These are phyloP conservation scores for Cryptoblepharus egeriae DNA, from an alignment of 2,797 vertebrate genomes.

Conservation along the genomic window DNA sequence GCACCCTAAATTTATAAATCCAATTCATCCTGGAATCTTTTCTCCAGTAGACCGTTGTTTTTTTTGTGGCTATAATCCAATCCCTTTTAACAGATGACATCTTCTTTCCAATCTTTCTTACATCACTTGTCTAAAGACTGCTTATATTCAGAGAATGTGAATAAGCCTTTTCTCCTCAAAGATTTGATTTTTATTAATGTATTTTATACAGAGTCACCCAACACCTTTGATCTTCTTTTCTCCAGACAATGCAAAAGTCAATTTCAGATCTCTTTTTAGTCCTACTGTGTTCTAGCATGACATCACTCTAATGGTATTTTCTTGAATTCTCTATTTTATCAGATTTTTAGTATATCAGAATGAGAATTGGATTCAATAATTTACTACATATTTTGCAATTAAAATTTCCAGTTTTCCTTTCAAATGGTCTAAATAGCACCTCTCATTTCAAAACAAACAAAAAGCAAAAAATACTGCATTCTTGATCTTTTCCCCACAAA, in stretches of 20 bases:
- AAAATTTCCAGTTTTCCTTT: constrained; percentile 52
- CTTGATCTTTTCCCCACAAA: constrained; percentile 31
- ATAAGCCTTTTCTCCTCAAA: neutral
- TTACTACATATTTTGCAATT: constrained; percentile 33
- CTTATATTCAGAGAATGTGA: constrained; percentile 26
- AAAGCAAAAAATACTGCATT: constrained; percentile 13
- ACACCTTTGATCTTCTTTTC: constrained; percentile 37
- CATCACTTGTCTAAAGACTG: constrained; percentile 3
- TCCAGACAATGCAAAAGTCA: constrained; percentile 26
- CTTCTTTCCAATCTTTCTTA: constrained; percentile 24
- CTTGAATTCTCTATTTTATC: constrained; percentile 45
- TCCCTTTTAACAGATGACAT: constrained; percentile 22
- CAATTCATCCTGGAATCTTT: constrained; percentile 23
- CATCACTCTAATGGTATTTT: constrained; percentile 54
- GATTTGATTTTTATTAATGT: constrained; percentile 13
- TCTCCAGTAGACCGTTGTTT: neutral
- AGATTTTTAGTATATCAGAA: constrained; percentile 50
- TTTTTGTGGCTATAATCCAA: neutral
- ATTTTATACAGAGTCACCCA: constrained; percentile 29
- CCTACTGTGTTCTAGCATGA: constrained; percentile 46
- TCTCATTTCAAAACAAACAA: constrained; percentile 20
- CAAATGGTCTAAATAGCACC: neutral
- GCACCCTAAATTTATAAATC: neutral
- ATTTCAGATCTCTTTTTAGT: constrained; percentile 53
- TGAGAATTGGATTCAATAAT: constrained; percentile 51